Evolutionary conservation across 1,140 invertebrate species (phyloP).

Genomic region (Idris sp.): DNA sequence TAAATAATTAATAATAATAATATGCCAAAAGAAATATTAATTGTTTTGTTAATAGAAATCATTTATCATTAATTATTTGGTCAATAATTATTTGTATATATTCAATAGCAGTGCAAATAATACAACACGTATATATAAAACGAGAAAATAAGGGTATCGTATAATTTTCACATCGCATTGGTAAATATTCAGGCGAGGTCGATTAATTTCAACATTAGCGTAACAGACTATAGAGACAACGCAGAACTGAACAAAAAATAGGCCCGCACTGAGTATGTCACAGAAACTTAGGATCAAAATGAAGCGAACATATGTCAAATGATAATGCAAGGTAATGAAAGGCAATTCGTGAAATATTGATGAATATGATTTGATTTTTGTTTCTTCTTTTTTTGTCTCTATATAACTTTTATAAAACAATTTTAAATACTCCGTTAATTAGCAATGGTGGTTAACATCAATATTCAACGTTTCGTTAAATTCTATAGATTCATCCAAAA

Average conservation of each 20-base stretch:
- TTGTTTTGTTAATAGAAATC: too few species aligned
- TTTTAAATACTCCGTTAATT: slow-evolving; percentile 32
- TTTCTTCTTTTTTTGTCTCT: slow-evolving; percentile 2
- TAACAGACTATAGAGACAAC: slow-evolving; percentile 41
- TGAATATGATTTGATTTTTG: too few species aligned
- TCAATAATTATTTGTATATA: too few species aligned
- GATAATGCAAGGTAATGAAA: slow-evolving; percentile 35
- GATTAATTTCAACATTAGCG: slow-evolving; percentile 34
- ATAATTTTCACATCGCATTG: slow-evolving; percentile 22
- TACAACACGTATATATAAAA: too few species aligned
- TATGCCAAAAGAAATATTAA: too few species aligned
- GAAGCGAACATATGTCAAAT: slow-evolving; percentile 42
- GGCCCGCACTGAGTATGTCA: slow-evolving; percentile 16
- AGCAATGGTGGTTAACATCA: slow-evolving; percentile 52
- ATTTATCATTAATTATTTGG: too few species aligned
- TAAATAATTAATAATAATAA: neutral
- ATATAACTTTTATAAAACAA: slow-evolving; percentile 39
- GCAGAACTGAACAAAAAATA: slow-evolving; percentile 34
- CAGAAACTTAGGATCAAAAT: slow-evolving; percentile 28
- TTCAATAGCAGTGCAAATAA: too few species aligned
- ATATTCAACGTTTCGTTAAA: slow-evolving; percentile 49
- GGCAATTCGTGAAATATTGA: slow-evolving; percentile 55
- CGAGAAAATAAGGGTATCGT: too few species aligned
- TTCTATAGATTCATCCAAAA: slow-evolving; percentile 17
- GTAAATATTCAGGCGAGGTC: slow-evolving; percentile 37